Evolutionary conservation across 1,140 invertebrate species (phyloP), one percentile per base, ranked within the genome.

Genomic region (Zophobas morio): DNA sequence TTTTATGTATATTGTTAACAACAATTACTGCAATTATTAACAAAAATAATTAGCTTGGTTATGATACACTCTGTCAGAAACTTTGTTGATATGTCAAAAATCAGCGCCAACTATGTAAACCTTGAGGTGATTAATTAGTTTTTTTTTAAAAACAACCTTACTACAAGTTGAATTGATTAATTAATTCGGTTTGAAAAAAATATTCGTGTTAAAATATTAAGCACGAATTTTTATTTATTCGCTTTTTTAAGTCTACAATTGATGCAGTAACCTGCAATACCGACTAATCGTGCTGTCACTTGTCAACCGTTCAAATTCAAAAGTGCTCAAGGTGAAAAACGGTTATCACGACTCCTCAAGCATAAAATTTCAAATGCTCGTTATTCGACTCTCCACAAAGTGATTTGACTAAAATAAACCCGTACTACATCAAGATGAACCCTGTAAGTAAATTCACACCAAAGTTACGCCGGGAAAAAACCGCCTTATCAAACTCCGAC

Each of bases 401-500:
- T 2, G 36, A 8, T 60, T 40, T 20, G 4, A 63, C n/a, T n/a
- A 39, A 20, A 63, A 39, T 20, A 63, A 63, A 34, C 36, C 1
- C 49, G 2, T n/a, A 51, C 3, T 5, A 51, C n/a, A n/a, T 2
- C 42, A 8, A 66, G 20, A 66, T 66, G 60, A 66, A 66, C 32
- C 60, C 60, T 4, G 60, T 66, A 2, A 66, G 60, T 33, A 66
- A 66, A 42, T 66, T 66, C 6, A 53, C 49, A 20, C 66, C 39
- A 56, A 63, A 33, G 40, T n/a, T 77, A 42, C 74, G 51, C 40
- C 60, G 66, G 1, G 77, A 81, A 47, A 81, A 81, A 75, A 76
- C 77, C 2, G 78, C 74, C 1, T 39, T 81, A 35, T 82, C 82
- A 40, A 79, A 78, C 46, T 20, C 76, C 46, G 81, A 77, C 35